phyloP scores from a whole-genome alignment of 2,888 invertebrate genomes.

The Epinotia ramella region DNA sequence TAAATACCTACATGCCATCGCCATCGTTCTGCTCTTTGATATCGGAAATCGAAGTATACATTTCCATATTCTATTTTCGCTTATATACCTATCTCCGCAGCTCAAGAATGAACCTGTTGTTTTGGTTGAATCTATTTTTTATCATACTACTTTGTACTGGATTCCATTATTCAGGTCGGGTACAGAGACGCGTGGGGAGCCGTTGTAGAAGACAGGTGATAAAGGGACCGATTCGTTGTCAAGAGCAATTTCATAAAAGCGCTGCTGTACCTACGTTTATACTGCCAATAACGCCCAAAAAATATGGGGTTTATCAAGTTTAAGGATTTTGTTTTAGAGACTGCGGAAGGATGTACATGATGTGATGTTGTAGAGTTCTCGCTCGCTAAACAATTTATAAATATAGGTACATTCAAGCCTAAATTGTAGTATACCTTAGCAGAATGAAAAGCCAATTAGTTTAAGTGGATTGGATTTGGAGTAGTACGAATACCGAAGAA shows the following conservation, averaged over 20 bases:
- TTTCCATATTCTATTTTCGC: conserved; percentile 23
- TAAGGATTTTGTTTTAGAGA: conserved; percentile 24
- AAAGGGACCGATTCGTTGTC: conserved; percentile 45
- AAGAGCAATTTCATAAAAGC: conserved; percentile 44
- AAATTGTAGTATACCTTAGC: neutral
- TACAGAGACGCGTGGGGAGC: conserved; percentile 19
- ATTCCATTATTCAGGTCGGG: too few species aligned
- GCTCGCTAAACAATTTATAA: neutral
- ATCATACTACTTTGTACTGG: conserved; percentile 23
- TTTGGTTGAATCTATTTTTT: conserved; percentile 27
- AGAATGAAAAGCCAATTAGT: neutral
- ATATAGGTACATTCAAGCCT: neutral
- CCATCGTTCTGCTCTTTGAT: neutral
- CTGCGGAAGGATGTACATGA: neutral
- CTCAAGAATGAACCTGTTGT: conserved; percentile 22
- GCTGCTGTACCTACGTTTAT: conserved; percentile 38
- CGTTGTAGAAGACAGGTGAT: conserved; percentile 45
- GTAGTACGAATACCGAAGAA: neutral
- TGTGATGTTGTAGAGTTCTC: neutral
- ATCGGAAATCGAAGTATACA: neutral
- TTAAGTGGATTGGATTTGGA: neutral
- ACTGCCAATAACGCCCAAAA: conserved; percentile 33
- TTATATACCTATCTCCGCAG: conserved; percentile 8
- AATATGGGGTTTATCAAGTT: conserved; percentile 36
- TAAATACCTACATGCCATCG: neutral